Conservation (phyloP, 2,888 invertebrate species). For the Molorchus minor region DNA sequence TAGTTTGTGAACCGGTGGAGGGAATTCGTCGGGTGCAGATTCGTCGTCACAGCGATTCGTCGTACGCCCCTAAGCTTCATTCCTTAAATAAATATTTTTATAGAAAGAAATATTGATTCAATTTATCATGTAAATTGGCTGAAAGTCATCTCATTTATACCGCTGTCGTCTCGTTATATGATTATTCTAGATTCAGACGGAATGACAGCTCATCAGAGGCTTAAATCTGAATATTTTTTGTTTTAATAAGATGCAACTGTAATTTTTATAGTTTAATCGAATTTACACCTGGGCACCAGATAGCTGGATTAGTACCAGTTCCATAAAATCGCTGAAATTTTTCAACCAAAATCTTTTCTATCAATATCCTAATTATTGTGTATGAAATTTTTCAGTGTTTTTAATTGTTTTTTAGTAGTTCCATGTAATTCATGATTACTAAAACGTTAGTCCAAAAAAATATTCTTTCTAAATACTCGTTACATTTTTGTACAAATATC, state of each 20-base stretch:
- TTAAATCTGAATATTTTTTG: slow-evolving; percentile 58
- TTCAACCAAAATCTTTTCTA: no score
- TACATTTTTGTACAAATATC: no score
- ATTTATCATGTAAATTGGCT: slow-evolving; percentile 64
- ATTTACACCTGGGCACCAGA: slow-evolving; percentile 44
- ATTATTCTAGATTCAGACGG: slow-evolving; percentile 57
- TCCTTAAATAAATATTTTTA: slow-evolving; percentile 64
- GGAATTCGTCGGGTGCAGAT: slow-evolving; percentile 7
- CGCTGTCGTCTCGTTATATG: slow-evolving; percentile 63
- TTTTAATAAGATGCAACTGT: slow-evolving; percentile 57
- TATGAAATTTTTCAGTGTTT: no score
- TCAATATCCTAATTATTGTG: no score
- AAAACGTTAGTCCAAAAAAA: no score
- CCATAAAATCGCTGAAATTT: no score
- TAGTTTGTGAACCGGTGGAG: background rate
- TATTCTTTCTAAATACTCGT: no score
- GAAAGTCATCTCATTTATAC: slow-evolving; percentile 63
- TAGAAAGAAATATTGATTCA: slow-evolving; percentile 64
- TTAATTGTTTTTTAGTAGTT: no score
- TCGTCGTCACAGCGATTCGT: slow-evolving; percentile 10
- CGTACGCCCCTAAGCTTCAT: slow-evolving; percentile 36
- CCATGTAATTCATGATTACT: no score
- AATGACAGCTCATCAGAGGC: slow-evolving; percentile 60
- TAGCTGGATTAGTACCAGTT: no score
- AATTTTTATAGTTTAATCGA: slow-evolving; percentile 55